phyloP scores from a whole-genome alignment of 2,797 vertebrate species.

The Nannoperca obscura region DNA sequence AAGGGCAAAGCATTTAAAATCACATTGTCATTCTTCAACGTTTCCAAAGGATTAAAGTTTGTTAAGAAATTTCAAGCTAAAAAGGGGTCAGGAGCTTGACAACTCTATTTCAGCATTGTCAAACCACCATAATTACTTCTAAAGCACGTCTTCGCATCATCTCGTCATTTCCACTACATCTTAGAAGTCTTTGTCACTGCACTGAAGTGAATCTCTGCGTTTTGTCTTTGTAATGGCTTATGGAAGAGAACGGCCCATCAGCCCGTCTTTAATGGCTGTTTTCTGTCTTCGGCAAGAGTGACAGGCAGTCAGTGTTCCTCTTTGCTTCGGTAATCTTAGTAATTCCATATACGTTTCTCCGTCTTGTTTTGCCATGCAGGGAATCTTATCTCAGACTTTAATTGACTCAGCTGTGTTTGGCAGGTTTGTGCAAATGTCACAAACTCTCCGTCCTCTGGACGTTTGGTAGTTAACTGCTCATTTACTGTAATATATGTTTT shows the following conservation, averaged over 20 bases:
- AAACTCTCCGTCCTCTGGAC: conserved; percentile 36
- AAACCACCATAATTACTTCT: conserved; percentile 61
- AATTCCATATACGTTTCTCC: conserved; percentile 31
- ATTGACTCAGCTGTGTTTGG: conserved; percentile 43
- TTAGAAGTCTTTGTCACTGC: conserved; percentile 29
- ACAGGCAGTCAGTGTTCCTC: conserved; percentile 39
- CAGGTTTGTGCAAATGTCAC: conserved; percentile 7
- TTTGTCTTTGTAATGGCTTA: conserved; percentile 49
- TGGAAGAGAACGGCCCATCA: conserved; percentile 30
- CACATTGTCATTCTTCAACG: conserved; percentile 46
- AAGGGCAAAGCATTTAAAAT: conserved; percentile 49
- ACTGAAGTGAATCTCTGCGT: conserved; percentile 30
- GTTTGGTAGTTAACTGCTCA: conserved; percentile 38
- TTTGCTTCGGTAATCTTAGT: conserved; percentile 33
- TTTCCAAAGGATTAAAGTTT: conserved; percentile 61
- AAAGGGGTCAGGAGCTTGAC: conserved; percentile 67
- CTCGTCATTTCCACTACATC: conserved; percentile 30
- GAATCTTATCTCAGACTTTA: conserved; percentile 37
- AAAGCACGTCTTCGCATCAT: conserved; percentile 46
- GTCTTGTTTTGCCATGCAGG: conserved; percentile 16
- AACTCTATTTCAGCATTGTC: conserved; percentile 68
- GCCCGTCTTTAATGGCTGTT: conserved; percentile 42
- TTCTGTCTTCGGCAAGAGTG: conserved; percentile 37
- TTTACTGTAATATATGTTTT: conserved; percentile 41
- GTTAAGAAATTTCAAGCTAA: conserved; percentile 43